Evolutionary conservation across 2,797 vertebrate species (phyloP).

Genomic region (Gorsachius magnificus): DNA sequence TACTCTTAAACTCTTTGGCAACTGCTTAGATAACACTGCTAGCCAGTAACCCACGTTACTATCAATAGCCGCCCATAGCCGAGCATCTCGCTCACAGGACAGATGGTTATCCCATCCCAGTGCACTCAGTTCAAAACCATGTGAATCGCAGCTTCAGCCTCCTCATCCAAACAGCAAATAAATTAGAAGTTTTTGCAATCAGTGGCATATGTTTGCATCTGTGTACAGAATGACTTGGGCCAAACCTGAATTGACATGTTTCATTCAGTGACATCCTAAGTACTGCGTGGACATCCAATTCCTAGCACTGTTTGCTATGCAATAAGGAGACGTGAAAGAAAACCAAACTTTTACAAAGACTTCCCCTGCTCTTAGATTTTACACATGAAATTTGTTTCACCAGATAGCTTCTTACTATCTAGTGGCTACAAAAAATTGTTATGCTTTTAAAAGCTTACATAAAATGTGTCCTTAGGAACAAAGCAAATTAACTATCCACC

Average conservation of each 20-base stretch:
- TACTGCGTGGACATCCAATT: background rate
- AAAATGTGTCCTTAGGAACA: background rate
- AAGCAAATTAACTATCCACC: background rate
- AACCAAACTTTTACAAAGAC: background rate
- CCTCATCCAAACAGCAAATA: slow-evolving; percentile 62
- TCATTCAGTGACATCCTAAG: background rate
- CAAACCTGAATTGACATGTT: slow-evolving; percentile 59
- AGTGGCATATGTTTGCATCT: slow-evolving; percentile 69
- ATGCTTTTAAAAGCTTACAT: background rate
- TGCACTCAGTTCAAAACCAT: slow-evolving; percentile 62
- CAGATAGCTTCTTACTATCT: background rate
- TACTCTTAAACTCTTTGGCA: slow-evolving; percentile 22
- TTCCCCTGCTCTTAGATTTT: background rate
- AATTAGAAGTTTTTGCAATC: slow-evolving; percentile 65
- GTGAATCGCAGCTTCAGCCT: slow-evolving; percentile 50
- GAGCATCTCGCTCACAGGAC: slow-evolving; percentile 35
- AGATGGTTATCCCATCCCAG: slow-evolving; percentile 66
- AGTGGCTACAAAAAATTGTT: background rate
- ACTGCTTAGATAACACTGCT: background rate
- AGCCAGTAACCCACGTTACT: background rate
- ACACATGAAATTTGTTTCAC: background rate
- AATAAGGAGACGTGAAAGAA: background rate
- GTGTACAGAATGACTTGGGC: slow-evolving; percentile 42
- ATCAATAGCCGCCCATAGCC: background rate
- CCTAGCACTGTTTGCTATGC: background rate